Conservation (phyloP, 2,888 invertebrate genomes). For the Chirona hameri region DNA sequence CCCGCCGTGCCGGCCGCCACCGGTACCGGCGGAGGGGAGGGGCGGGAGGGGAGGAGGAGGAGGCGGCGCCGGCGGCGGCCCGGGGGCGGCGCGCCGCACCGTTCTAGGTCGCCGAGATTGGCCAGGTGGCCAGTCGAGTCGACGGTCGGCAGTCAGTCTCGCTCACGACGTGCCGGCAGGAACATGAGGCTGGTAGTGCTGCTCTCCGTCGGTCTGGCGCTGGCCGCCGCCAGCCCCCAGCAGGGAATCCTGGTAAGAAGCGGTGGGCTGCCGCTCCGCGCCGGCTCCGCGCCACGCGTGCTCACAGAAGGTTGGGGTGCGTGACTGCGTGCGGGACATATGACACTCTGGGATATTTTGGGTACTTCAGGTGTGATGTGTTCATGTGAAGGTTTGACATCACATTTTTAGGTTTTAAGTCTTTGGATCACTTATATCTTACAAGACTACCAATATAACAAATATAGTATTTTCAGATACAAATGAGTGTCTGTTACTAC, state of each 20-base stretch:
- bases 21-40: neutral
- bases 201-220: neutral
- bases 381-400: too few species aligned
- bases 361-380: too few species aligned
- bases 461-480: too few species aligned
- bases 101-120: conserved; percentile 3
- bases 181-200: conserved; percentile 14
- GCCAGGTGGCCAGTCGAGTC: neutral
- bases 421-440: too few species aligned
- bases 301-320: neutral
- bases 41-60: neutral
- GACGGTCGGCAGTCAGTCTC: neutral
- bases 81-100: neutral
- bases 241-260: neutral
- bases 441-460: too few species aligned
- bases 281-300: neutral
- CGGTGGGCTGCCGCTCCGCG: neutral
- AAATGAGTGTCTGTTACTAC: too few species aligned
- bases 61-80: neutral
- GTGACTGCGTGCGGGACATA: neutral
- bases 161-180: neutral
- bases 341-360: neutral
- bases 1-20: neutral
- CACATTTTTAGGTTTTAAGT: too few species aligned
- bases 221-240: neutral